Evolutionary conservation across 2,888 invertebrate species (phyloP), one percentile per base, ranked within the genome.

Genomic region (Euplexia lucipara): DNA sequence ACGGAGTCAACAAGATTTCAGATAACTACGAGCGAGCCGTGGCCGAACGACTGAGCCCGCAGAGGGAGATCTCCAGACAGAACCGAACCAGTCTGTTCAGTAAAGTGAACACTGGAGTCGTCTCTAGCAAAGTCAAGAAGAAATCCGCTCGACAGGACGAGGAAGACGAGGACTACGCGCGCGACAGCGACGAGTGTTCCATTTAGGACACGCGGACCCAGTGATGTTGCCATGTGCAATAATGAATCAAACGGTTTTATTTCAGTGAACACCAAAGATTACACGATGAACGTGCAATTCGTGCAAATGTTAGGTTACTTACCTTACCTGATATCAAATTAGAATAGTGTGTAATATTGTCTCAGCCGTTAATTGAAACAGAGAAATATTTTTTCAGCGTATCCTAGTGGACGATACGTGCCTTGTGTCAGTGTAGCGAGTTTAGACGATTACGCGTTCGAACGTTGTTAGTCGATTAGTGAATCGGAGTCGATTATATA

Each of bases 121-220:
- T 95, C 30, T 90, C 93, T 35, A 88, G 89, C 64, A 90, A 92
- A 73, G 89, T 91, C 59, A 91, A 89, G 81, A 90, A 89, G 81
- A 89, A 71, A 66, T 82, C 79, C 20, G 81, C 87, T 37, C 89
- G 89, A 20, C 82, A 85, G 30, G 92, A 92, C 39, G 95, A 95
- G 12, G 95, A 95, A 5, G 95, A 95, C 68, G 95, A 95, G 1
- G 95, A 95, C 75, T 95, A 95, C 86, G 95, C 95, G 42, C 90
- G 95, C 16, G 96, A 96, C 83, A 96, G 96, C 83, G 96, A 96
- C 86, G 96, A 96, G 86, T 96, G 96, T 88, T 96, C 96, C 88
- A 96, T 96, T 92, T 96, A 94, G 90, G 86, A 73, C 42, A 44
- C 54, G 53, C 44, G 35, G 54, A 67, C 63, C 76, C 77, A 74